Evolutionary conservation across 2,797 vertebrate genomes (phyloP).

Genomic region (Australoheros facetus): DNA sequence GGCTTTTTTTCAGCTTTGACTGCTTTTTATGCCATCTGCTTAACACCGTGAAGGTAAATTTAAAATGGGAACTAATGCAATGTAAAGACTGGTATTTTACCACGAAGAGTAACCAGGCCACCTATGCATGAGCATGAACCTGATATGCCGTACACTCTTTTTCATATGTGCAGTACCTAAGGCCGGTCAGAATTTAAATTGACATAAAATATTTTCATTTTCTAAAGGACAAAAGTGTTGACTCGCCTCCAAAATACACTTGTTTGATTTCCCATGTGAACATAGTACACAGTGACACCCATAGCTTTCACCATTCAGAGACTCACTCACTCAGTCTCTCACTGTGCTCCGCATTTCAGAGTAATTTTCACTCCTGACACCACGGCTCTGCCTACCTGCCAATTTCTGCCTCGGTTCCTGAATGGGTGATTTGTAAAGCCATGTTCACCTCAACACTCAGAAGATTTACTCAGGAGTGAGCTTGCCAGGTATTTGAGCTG

Average conservation of each 20-base stretch:
- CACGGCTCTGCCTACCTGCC: slow-evolving; percentile 76
- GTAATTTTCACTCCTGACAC: slow-evolving; percentile 80
- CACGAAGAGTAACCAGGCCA: slow-evolving; percentile 2
- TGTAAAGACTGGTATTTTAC: slow-evolving; percentile 10
- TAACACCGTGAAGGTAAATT: slow-evolving; percentile 18
- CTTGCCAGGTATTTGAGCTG: slow-evolving; percentile 76
- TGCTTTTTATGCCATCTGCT: slow-evolving; percentile 17
- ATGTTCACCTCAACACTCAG: slow-evolving; percentile 76
- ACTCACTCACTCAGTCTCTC: slow-evolving; percentile 68
- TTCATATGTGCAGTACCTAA: slow-evolving; percentile 27
- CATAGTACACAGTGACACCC: slow-evolving; percentile 64
- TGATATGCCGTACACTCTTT: slow-evolving; percentile 1
- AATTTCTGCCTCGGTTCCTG: slow-evolving; percentile 77
- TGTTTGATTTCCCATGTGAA: slow-evolving; percentile 73
- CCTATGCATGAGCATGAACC: slow-evolving; percentile 10
- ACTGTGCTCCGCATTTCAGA: slow-evolving; percentile 71
- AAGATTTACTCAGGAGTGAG: slow-evolving; percentile 75
- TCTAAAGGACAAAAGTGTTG: slow-evolving; percentile 64
- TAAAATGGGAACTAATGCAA: not conserved
- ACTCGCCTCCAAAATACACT: slow-evolving; percentile 71
- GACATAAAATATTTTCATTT: slow-evolving; percentile 65
- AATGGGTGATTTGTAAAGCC: slow-evolving; percentile 81
- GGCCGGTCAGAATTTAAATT: slow-evolving; percentile 48
- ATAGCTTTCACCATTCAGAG: slow-evolving; percentile 67
- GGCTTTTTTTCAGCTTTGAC: not conserved